phyloP scores from a whole-genome alignment of 2,797 vertebrate genomes.

The Leptodactylus fallax region DNA sequence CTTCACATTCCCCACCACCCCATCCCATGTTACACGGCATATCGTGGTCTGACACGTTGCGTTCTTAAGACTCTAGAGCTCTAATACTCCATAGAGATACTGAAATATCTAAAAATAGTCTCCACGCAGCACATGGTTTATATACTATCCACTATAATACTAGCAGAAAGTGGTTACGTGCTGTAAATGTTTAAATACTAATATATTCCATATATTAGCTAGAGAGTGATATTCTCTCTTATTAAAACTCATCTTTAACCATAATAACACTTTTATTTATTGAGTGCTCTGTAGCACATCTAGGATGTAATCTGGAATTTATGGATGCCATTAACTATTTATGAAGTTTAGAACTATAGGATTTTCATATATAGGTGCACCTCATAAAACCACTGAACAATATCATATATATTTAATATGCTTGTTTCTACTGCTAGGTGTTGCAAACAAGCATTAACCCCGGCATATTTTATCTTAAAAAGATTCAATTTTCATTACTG shows the following conservation, averaged over 20 bases:
- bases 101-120: not conserved
- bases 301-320: not conserved
- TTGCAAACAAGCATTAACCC: slow-evolving; percentile 10
- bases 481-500: slow-evolving; percentile 16
- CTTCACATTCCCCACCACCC: too few species aligned
- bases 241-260: not conserved
- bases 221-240: not conserved
- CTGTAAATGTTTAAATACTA: not conserved
- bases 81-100: not conserved
- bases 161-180: not conserved
- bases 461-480: not conserved
- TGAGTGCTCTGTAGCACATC: not conserved
- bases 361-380: not conserved
- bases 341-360: slow-evolving; percentile 7
- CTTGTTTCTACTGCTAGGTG: not conserved
- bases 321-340: slow-evolving; percentile 6
- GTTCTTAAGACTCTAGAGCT: not conserved
- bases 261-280: slow-evolving; percentile 12
- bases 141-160: not conserved
- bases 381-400: slow-evolving; percentile 27
- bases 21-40: too few species aligned
- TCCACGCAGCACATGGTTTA: not conserved
- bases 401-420: slow-evolving; percentile 13
- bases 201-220: not conserved
- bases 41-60: not conserved